Base-by-base conservation (phyloP, 2,113 vertebrate species). In the Perognathus longimembris region DNA sequence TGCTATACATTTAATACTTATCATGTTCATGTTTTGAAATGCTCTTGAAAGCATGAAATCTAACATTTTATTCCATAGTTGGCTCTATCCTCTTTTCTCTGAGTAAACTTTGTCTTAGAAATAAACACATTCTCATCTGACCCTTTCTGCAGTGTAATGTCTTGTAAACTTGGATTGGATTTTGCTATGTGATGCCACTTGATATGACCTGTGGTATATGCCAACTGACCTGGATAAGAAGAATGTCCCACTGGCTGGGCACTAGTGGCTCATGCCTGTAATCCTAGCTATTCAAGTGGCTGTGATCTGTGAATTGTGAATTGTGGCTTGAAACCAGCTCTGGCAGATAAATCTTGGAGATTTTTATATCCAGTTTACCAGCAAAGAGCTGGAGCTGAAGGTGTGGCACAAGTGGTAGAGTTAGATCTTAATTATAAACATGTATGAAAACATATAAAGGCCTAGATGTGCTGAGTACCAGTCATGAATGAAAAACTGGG, bases 31-130 rank as follows among this genome's bases (percentile, higher is more conserved):
- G 64, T 67, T 81, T 73, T 81, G 45, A 89, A 93, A 76, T 5
- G 24, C 42, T 69, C 38, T 87, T 63, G 81, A 84, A 88, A 85
- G 28, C 86, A 73, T 91, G 73, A 84, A 79, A 79, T 77, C 83
- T 88, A 84, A 77, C 26, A 73, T 67, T 93, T 85, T 5, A 80
- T 81, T 73, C 11, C 50, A 32, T 71, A 77, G 61, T 92, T 34
- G 54, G 8, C 77, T 54, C 71, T 54, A 57, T 80, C 78, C 61
- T 92, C 36, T 36, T 90, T 64, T 63, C 38, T 82, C 50, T 83
- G 64, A 85, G 40, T 70, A 67, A 59, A 90, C 32, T 93, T 11
- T 77, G 87, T 32, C 9, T 92, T 71, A 63, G 63, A 45, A 85
- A 67, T 42, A 57, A 50, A 85, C 34, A 38, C 15, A 24, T 91